A percentile compares a stretch with the other conserved stretches of the same genome.
phyloP scores from a whole-genome alignment of 2,888 invertebrate species.

The Hirtodrosophila confusa region DNA sequence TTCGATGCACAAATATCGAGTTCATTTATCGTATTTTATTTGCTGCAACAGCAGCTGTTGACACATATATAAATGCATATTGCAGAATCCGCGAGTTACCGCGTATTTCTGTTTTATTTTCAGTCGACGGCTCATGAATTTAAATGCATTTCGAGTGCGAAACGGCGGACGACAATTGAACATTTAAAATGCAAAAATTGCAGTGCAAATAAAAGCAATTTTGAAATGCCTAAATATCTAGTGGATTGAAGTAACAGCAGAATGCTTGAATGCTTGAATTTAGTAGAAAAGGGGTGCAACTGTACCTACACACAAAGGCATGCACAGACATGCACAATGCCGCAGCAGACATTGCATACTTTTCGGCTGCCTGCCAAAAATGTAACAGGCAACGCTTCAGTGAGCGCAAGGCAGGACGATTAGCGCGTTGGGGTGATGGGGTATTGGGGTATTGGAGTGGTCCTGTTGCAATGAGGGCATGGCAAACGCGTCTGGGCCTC shows the following conservation, averaged over 20 bases:
- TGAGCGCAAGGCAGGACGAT: slow-evolving; percentile 16
- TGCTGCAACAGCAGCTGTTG: slow-evolving; percentile 60
- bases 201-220: slow-evolving; percentile 7
- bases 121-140: slow-evolving; percentile 40
- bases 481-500: slow-evolving; percentile 45
- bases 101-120: slow-evolving; percentile 26
- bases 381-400: slow-evolving; percentile 63
- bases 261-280: slow-evolving; percentile 5
- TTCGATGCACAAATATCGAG: not conserved
- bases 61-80: slow-evolving; percentile 55
- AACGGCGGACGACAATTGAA: slow-evolving; percentile 13
- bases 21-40: slow-evolving; percentile 36
- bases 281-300: slow-evolving; percentile 1
- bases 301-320: slow-evolving; percentile 20
- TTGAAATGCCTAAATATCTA: slow-evolving; percentile 40
- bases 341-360: slow-evolving; percentile 58
- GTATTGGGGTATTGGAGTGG: not conserved
- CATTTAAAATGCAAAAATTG: slow-evolving; percentile 24
- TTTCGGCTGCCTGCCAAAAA: slow-evolving; percentile 66
- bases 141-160: slow-evolving; percentile 43
- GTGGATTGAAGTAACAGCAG: slow-evolving; percentile 21
- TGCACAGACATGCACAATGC: slow-evolving; percentile 29
- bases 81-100: slow-evolving; percentile 29
- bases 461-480: slow-evolving; percentile 4
- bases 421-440: too few species aligned